Base-by-base conservation (phyloP, 2,888 invertebrate genomes). In the Alloplasta piceator region DNA sequence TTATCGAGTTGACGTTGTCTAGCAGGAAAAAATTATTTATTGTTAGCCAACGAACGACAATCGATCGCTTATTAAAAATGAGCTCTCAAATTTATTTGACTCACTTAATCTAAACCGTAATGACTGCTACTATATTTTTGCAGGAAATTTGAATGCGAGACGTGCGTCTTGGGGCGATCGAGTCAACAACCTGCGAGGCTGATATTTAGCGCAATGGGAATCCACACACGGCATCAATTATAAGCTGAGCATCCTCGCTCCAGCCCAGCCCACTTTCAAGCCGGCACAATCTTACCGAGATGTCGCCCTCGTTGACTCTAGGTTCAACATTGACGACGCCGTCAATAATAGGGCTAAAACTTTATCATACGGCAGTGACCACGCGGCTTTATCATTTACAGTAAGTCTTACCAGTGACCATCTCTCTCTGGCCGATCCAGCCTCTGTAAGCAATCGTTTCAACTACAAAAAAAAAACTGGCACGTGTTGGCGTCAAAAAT, bases 61-160 rank as follows among this genome's bases (percentile, higher is more conserved):
- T 2, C 71, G 61, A 38, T 36, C 0, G 2, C 26, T 50, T 0
- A 78, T 81, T n/a, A 38, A 60, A n/a, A 56, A 14, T 0, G 78
- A 81, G n/a, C 12, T 83, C 7, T 12, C 71, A 1, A 0, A 6
- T 0, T 3, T 81, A 41, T 78, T 81, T 39, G 14, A 46, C 5
- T 48, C 36, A 7, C 60, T 83, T 1, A 71, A 72, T 9, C 12
- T 78, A 16, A 10, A 78, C 4, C 48, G 46, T 5, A 0, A 3
- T 0, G 46, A 81, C n/a, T 61, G 48, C 9, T 81, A 64, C 38
- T 78, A 76, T n/a, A 48, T 82, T 10, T 26, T 79, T 10, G 73
- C 78, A 39, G n/a, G n/a, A n/a, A n/a, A n/a, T n/a, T n/a, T n/a
- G n/a, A n/a, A n/a, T n/a, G n/a, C n/a, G n/a, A n/a, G 41, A 39